phyloP scores from a whole-genome alignment of 2,113 vertebrate genomes.

The Solea senegalensis region DNA sequence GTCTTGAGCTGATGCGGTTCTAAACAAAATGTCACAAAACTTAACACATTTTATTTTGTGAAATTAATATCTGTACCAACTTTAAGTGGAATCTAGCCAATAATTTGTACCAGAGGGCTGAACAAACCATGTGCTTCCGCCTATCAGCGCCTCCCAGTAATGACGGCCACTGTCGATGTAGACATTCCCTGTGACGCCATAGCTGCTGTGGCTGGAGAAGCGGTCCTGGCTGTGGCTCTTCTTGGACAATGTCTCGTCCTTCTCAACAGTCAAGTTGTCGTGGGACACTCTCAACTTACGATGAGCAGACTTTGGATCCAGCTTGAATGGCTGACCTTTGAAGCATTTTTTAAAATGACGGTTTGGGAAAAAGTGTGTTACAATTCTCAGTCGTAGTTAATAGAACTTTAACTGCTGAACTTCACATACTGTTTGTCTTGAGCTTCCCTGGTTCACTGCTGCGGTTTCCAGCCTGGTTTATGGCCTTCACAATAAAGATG shows the following conservation, averaged over 20 bases:
- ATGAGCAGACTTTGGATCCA: slow-evolving; percentile 96
- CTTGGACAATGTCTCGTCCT: slow-evolving; percentile 94
- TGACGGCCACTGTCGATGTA: slow-evolving; percentile 98
- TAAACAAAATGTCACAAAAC: not conserved
- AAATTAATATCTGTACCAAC: not conserved
- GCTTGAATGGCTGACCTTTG: slow-evolving; percentile 95
- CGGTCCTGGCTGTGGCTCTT: slow-evolving; percentile 96
- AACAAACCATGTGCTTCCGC: slow-evolving; percentile 90
- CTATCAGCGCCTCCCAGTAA: slow-evolving; percentile 98
- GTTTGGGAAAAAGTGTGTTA: not conserved
- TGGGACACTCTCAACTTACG: slow-evolving; percentile 95
- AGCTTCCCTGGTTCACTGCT: slow-evolving; percentile 94
- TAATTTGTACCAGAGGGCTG: not conserved
- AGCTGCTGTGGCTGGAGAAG: slow-evolving; percentile 95
- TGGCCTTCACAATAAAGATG: slow-evolving; percentile 97
- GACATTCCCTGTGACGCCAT: slow-evolving; percentile 93
- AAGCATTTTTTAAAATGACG: not conserved
- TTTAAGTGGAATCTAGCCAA: not conserved
- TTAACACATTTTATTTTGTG: not conserved
- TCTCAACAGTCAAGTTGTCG: slow-evolving; percentile 95
- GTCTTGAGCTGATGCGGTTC: too few relatives aligned
- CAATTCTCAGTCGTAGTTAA: not conserved
- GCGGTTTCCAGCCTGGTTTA: slow-evolving; percentile 96
- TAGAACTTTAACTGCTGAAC: not conserved
- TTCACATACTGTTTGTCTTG: slow-evolving; percentile 95